phyloP scores from a whole-genome alignment of 1,140 invertebrate genomes.

The Zeugodacus cucurbitae region DNA sequence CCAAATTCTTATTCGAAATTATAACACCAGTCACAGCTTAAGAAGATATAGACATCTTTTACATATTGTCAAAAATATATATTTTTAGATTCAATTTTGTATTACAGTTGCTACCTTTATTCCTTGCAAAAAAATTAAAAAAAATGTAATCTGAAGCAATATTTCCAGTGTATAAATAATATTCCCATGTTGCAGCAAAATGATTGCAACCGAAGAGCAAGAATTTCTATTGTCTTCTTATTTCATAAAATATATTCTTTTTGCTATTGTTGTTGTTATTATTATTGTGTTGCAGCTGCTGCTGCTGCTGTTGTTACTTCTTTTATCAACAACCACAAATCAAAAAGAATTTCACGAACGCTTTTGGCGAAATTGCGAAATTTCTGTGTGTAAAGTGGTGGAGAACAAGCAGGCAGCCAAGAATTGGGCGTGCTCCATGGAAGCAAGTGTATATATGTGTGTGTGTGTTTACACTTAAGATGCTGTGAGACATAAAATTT shows the following conservation, averaged over 20 bases:
- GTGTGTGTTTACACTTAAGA: background rate
- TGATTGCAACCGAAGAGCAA: constrained; percentile 14
- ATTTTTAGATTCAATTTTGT: too few species aligned
- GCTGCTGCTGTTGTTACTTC: constrained; percentile 28
- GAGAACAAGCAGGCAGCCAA: background rate
- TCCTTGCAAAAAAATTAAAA: background rate
- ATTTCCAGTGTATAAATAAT: constrained; percentile 25
- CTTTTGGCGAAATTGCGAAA: constrained; percentile 34
- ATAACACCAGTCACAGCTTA: too few species aligned
- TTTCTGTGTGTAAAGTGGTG: background rate
- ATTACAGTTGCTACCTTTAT: too few species aligned
- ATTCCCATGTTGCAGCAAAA: constrained; percentile 3
- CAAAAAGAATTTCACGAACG: constrained; percentile 37
- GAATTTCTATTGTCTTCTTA: constrained; percentile 31
- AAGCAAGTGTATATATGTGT: too few species aligned
- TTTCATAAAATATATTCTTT: background rate
- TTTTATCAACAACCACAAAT: constrained; percentile 35
- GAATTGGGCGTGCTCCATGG: background rate
- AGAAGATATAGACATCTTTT: too few species aligned
- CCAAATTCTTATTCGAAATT: too few species aligned
- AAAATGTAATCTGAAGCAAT: background rate
- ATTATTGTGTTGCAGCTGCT: background rate
- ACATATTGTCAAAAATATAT: too few species aligned
- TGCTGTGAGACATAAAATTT: background rate
- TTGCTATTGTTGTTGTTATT: background rate